Percentiles rank a stretch among this genome's conserved stretches.
These are phyloP conservation scores for Gymnobelideus leadbeateri DNA, from an alignment of 2,113 vertebrate genomes.

Conservation along the genomic window DNA sequence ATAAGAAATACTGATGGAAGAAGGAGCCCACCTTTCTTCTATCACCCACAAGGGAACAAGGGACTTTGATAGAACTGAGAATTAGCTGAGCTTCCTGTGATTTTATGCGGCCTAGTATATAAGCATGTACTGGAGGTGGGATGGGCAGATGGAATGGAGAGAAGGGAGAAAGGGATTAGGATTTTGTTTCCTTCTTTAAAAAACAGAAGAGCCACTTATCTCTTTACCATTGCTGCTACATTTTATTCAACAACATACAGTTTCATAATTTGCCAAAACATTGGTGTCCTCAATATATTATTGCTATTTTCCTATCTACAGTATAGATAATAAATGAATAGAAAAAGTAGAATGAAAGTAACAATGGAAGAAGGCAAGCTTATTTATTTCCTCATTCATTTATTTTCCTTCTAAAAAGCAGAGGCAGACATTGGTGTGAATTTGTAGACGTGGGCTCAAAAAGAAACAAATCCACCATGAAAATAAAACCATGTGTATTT, in stretches of 20 bases:
- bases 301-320: constrained; percentile 29
- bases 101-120: neutral
- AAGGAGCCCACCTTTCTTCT: neutral
- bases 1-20: neutral
- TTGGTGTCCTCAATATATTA: neutral
- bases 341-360: neutral
- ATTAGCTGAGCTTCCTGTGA: neutral
- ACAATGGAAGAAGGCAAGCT: neutral
- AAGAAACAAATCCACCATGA: neutral
- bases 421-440: neutral
- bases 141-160: neutral
- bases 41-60: neutral
- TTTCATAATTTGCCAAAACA: neutral
- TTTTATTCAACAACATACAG: neutral
- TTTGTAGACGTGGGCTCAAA: neutral
- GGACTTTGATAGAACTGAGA: neutral
- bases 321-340: neutral
- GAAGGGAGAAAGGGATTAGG: neutral
- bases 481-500: neutral
- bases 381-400: neutral
- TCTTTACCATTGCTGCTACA: neutral
- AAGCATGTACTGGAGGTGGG: neutral
- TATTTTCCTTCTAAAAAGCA: neutral
- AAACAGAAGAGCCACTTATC: constrained; percentile 2
- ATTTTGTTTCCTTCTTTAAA: neutral